Evolutionary conservation across 2,888 invertebrate genomes (phyloP).

Genomic region (Nymphalis c-album): DNA sequence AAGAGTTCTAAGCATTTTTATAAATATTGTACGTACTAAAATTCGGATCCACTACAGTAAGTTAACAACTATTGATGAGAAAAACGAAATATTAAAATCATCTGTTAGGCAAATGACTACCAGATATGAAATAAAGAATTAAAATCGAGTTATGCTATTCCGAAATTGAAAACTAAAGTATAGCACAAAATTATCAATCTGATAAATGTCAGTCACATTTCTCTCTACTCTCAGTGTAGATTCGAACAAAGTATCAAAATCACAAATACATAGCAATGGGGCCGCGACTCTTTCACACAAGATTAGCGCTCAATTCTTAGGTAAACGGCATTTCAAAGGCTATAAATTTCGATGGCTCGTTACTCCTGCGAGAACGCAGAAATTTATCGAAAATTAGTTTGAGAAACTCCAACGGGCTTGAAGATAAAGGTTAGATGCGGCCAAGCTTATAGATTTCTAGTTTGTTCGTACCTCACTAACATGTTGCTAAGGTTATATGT

Average conservation of each 20-base stretch:
- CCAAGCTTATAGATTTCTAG: slow-evolving; percentile 38
- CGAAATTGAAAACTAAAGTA: slow-evolving; percentile 16
- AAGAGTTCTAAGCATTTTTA: too few species aligned
- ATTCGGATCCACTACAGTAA: too few species aligned
- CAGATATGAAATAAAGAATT: neutral
- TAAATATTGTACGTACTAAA: too few species aligned
- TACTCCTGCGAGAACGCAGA: slow-evolving; percentile 72
- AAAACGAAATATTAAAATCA: too few species aligned
- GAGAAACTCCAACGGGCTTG: slow-evolving; percentile 55
- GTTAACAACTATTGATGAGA: too few species aligned
- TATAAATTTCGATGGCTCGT: slow-evolving; percentile 75
- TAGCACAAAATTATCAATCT: slow-evolving; percentile 18
- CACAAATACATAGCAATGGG: slow-evolving; percentile 48
- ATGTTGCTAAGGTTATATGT: neutral
- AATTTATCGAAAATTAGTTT: slow-evolving; percentile 78
- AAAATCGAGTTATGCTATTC: slow-evolving; percentile 1
- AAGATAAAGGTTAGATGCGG: slow-evolving; percentile 42
- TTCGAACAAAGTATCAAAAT: slow-evolving; percentile 34
- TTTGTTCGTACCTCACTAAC: slow-evolving; percentile 14
- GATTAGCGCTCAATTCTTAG: slow-evolving; percentile 78
- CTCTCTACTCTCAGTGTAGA: slow-evolving; percentile 20
- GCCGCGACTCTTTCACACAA: slow-evolving; percentile 70
- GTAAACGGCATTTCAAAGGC: slow-evolving; percentile 73
- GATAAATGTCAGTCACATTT: slow-evolving; percentile 18
- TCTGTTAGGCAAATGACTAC: too few species aligned